Base-by-base conservation (phyloP, 2,797 vertebrate species). In the Crax fasciolata region DNA sequence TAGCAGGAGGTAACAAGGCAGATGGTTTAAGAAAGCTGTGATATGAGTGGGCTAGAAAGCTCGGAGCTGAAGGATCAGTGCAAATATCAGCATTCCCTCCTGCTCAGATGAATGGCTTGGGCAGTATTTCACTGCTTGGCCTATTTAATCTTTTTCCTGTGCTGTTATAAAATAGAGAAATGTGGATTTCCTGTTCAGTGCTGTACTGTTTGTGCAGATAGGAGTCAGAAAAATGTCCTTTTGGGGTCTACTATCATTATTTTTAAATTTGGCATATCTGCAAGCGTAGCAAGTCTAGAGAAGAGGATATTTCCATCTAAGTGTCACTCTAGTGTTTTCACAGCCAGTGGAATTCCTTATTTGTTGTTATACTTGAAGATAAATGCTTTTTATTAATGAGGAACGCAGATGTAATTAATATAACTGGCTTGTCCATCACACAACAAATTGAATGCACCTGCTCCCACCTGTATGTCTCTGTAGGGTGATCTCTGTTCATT, bases 41-140 rank as follows among this genome's bases (percentile, higher is more conserved):
- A 94, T 81, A 43, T 0, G 10, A 77, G 73, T 18, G 54, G 70
- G 77, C 28, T 84, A 12, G 79, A 73, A 79, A 79, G 62, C 67
- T 86, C 68, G 71, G 68, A 9, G 25, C 83, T 76, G 81, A 84
- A 78, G 71, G 54, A 75, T 92, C 15, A 1, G 12, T 82, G 79
- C 49, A 77, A 95, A 87, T 87, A 84, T 81, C 84, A 71, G 66
- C 59, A 49, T 85, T 86, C 76, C 44, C 62, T 51, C 15, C 82
- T 73, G 82, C 84, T 90, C 71, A 80, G 63, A 70, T 91, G 77
- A 91, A 86, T 90, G 61, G 38, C 35, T 14, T 67, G 71, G 93
- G 77, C 80, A 94, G 65, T 35, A 39, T 96, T 97, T 95, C 83
- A 84, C 41, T 52, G 27, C 32, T 84, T 41, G 38, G 27, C 46